These are phyloP conservation scores for Micromys minutus DNA, from an alignment of 2,113 vertebrate genomes.

Conservation along the genomic window DNA sequence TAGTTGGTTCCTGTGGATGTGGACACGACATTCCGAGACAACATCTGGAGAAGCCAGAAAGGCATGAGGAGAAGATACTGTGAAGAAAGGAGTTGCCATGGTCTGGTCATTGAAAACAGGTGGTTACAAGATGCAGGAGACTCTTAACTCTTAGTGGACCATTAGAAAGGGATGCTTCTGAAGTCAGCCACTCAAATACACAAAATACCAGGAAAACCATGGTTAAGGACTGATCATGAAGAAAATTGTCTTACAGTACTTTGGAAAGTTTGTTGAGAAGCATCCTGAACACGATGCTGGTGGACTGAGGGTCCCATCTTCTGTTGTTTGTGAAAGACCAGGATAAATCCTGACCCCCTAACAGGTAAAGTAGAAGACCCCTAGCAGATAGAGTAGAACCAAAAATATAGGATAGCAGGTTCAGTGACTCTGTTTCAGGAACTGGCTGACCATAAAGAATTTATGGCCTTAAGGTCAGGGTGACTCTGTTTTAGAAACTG, in stretches of 20 bases:
- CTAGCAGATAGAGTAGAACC: too few relatives aligned
- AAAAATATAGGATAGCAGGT: too few relatives aligned
- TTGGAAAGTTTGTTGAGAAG: rapidly evolving
- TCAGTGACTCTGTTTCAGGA: too few relatives aligned
- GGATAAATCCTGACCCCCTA: too few relatives aligned
- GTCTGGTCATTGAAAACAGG: not conserved
- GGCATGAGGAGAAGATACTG: not conserved
- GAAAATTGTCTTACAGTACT: not conserved
- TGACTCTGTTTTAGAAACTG: too few relatives aligned
- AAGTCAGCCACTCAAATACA: rapidly evolving
- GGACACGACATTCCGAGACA: rapidly evolving
- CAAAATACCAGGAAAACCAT: not conserved
- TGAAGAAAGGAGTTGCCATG: rapidly evolving
- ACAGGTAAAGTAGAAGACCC: too few relatives aligned
- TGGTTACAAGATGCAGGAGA: not conserved
- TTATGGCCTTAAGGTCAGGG: too few relatives aligned
- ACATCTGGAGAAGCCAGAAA: not conserved
- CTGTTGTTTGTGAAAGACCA: too few relatives aligned
- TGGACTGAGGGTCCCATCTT: not conserved
- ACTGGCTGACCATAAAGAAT: too few relatives aligned
- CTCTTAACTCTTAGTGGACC: rapidly evolving
- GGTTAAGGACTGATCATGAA: rapidly evolving
- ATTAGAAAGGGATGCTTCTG: not conserved
- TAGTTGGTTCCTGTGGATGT: not conserved
- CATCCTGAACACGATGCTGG: too few relatives aligned